Base-by-base conservation (phyloP, 2,888 invertebrate genomes). In the Drosophila austrosaltans region DNA sequence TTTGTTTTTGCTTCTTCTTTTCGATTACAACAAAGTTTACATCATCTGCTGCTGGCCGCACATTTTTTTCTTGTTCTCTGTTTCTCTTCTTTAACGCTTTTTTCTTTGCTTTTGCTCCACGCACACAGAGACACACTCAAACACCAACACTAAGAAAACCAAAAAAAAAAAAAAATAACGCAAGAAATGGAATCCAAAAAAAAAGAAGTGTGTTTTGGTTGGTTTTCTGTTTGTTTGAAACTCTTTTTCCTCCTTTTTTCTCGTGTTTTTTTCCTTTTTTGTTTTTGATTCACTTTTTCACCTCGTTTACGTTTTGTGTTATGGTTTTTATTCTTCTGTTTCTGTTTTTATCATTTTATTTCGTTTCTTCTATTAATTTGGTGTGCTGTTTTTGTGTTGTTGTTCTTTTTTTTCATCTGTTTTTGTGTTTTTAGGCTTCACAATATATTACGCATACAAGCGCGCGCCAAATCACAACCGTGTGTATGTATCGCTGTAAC, bases 381-480 rank as follows among this genome's bases (percentile, higher is more conserved):
- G 16, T 71, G 44, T 57, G 59, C 32, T 48, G 56, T 42, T 40
- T 77, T 63, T 53, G 10, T 53, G 53, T 53, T 69, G 70, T 70
- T 69, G 28, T 16, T 16, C 16, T 72, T 81, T 70, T 54, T 57
- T 56, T 67, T 56, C 16, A 16, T 16, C 16, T 66, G 71, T 70
- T 79, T 82, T 75, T 79, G 72, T 40, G n/a, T 40, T 79, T 87
- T 71, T 83, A 78, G 69, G 80, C 74, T 60, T 79, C 76, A 76
- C 61, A 77, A 72, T 81, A 36, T 70, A 79, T 76, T 76, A 85
- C 82, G 80, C 80, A 82, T 69, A 79, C 79, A 60, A 79, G 80
- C 57, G 75, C 88, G 82, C 82, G 82, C 82, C 86, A 82, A 82
- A 85, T 82, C 88, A 87, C 82, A 87, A 85, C 88, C 77, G 88